Conservation (phyloP, 2,888 invertebrate species). For the Electrophaes corylata region DNA sequence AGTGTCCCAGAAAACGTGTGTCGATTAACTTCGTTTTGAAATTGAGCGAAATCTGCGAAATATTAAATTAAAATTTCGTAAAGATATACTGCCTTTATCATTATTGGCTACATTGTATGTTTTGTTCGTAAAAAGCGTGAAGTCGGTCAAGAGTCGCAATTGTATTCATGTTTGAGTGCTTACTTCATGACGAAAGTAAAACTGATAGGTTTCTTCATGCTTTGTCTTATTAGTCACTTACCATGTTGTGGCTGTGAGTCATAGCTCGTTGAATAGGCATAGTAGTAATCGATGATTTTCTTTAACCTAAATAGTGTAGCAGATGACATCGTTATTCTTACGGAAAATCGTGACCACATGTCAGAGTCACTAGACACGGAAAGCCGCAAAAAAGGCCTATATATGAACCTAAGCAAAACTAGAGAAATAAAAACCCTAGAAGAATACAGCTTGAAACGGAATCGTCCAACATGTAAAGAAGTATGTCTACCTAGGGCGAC, state of each 20-base stretch:
- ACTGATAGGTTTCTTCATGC: slow-evolving; percentile 43
- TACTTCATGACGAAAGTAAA: slow-evolving; percentile 53
- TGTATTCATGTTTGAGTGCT: slow-evolving; percentile 14
- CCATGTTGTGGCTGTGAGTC: slow-evolving; percentile 25
- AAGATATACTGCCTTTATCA: slow-evolving; percentile 40
- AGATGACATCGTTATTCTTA: neutral
- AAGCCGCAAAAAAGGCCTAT: too few species aligned
- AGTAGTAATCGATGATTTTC: slow-evolving; percentile 13
- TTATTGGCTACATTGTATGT: slow-evolving; percentile 64
- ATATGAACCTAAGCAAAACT: too few species aligned
- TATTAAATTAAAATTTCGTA: slow-evolving; percentile 74
- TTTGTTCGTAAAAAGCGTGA: slow-evolving; percentile 63
- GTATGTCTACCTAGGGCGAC: too few species aligned
- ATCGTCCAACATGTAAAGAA: too few species aligned
- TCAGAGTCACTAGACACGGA: too few species aligned
- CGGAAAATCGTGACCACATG: too few species aligned
- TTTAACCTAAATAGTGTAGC: slow-evolving; percentile 20
- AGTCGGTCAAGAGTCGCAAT: slow-evolving; percentile 60
- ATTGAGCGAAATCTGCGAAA: slow-evolving; percentile 76
- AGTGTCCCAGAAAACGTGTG: slow-evolving; percentile 62
- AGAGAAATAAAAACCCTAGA: too few species aligned
- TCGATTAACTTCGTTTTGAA: slow-evolving; percentile 76
- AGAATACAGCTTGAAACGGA: too few species aligned
- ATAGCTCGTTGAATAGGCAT: slow-evolving; percentile 19
- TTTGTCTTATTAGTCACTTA: slow-evolving; percentile 40